Evolutionary conservation across 2,888 invertebrate genomes (phyloP), one percentile per base, ranked within the genome.

Genomic region (Drosophila barbarae): DNA sequence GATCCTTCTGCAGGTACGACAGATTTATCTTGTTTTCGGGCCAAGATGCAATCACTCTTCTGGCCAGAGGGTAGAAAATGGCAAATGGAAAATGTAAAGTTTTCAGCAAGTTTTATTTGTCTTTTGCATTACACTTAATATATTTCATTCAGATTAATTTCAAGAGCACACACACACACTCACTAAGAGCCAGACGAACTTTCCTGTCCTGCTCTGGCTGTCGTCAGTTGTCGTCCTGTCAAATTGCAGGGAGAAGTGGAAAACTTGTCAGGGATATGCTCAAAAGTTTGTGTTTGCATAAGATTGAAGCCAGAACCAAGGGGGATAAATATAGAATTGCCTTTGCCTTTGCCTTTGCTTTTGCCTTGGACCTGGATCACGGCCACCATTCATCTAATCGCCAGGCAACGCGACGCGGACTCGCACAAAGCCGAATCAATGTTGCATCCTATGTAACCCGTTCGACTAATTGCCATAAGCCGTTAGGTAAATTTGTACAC

Each of bases 391-490:
- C 30, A 23, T 44, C 36, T 46, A 59, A 56, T 26, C 60, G 51
- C 60, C 60, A 65, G 39, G 64, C 38, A 53, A 50, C 46, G 64
- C 44, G 35, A 46, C 53, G 49, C 21, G 50, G 30, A 64, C 47
- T 26, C 15, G 4, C 23, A 65, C 52, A 64, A 47, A 49, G 34
- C 64, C 47, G 30, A 56, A 72, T 72, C 76, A 73, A 65, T 71
- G 69, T 58, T 57, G 49, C 51, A 69, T 69, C 76, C 69, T 65
- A 70, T 67, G 72, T 63, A 72, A 74, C 78, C 72, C 70, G 66
- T 57, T 46, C 72, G 67, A 69, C 81, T 78, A 81, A 78, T 78
- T 78, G 77, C 78, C 74, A 72, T 78, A 81, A 78, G 76, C 77
- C 60, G 70, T 64, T 77, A 69, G 69, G 67, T 64, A 77, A 77